Conservation (phyloP, 2,797 vertebrate species). For the Cuniculus paca region DNA sequence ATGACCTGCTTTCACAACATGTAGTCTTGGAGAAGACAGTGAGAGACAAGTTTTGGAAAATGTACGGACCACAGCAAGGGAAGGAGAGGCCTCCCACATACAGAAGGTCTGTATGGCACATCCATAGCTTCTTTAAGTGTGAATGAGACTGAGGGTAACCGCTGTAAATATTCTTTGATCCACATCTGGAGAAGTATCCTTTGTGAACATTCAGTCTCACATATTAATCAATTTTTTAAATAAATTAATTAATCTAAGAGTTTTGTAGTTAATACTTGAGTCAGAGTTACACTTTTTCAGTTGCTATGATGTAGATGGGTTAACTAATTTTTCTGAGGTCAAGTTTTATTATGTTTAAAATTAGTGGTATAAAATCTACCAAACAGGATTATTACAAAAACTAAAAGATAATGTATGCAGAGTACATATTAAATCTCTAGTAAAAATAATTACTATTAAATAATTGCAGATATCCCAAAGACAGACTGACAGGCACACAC, state of each 20-base stretch:
- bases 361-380: not conserved
- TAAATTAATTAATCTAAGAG: not conserved
- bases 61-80: not conserved
- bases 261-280: not conserved
- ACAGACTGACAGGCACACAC: not conserved
- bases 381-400: not conserved
- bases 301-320: not conserved
- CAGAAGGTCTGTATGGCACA: not conserved
- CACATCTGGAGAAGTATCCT: constrained; percentile 27
- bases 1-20: not conserved
- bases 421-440: not conserved
- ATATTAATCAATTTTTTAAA: not conserved
- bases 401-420: not conserved
- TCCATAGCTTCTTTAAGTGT: constrained; percentile 17
- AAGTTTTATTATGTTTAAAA: constrained; percentile 46
- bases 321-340: not conserved
- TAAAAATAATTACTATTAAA: constrained; percentile 43
- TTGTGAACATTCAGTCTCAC: not conserved
- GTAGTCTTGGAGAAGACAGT: not conserved
- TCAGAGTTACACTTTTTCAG: constrained; percentile 48
- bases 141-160: not conserved
- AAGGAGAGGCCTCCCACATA: not conserved
- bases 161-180: not conserved
- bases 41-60: not conserved
- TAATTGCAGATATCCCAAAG: constrained; percentile 10